phyloP scores from a whole-genome alignment of 2,888 invertebrate species.

The Nineta flava region DNA sequence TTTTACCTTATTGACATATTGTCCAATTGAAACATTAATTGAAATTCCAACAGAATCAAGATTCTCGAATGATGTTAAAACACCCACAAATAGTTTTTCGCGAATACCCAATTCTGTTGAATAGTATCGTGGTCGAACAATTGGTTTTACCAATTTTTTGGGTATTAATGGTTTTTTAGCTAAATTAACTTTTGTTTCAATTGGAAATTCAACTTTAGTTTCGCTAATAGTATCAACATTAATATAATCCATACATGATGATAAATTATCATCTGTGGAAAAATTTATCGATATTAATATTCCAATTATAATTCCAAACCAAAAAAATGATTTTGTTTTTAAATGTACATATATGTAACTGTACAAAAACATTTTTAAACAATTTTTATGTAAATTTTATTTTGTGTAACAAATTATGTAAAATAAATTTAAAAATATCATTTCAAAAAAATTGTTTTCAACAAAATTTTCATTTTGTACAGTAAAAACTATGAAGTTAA shows the following conservation, averaged over 20 bases:
- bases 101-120: conserved; percentile 89
- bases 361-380: neutral
- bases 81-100: conserved; percentile 74
- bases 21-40: conserved; percentile 76
- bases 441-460: neutral
- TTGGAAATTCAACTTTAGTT: conserved; percentile 9
- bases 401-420: neutral
- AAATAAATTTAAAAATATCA: neutral
- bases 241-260: neutral
- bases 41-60: conserved; percentile 60
- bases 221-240: conserved; percentile 8
- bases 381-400: neutral
- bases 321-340: conserved; percentile 5
- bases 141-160: conserved; percentile 36
- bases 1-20: conserved; percentile 66
- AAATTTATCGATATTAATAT: conserved; percentile 4
- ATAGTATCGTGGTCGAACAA: conserved; percentile 80
- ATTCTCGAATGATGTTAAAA: conserved; percentile 61
- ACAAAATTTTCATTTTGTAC: neutral
- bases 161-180: conserved; percentile 16
- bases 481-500: neutral
- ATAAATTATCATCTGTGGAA: conserved; percentile 3
- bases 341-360: conserved; percentile 4
- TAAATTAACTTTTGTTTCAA: conserved; percentile 15
- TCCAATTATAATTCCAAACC: conserved; percentile 5